Base-by-base conservation (phyloP, 2,888 invertebrate species). In the Pediacus dermestoides region DNA sequence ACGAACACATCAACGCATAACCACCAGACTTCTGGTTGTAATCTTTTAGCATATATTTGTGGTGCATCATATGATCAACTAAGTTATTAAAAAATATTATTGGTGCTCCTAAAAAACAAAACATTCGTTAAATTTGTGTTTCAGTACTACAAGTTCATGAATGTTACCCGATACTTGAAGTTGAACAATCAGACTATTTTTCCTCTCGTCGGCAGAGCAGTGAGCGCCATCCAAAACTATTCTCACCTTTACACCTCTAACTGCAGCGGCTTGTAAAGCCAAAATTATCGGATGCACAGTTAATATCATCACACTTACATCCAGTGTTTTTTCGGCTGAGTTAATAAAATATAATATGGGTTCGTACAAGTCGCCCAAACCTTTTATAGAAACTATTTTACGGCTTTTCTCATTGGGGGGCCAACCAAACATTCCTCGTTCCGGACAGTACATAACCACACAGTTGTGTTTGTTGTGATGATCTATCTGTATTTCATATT, bases 41-140 rank as follows among this genome's bases (percentile, higher is more conserved):
- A 47, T 67, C 67, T 48, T 67, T 67, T 1, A 67, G 37, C 28
- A 64, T 63, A 44, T 55, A 67, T 50, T 67, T 67, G 33, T 60
- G 55, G 49, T 67, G 67, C 60, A 67, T 61, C 31, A 67, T 64
- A 37, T 55, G 57, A 14, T 49, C 44, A n/a, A 46, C 6, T 10
- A 38, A 31, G 26, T 9, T 10, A 13, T 7, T 3, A n/a, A n/a
- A n/a, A n/a, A n/a, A n/a, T n/a, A n/a, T n/a, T n/a, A n/a, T n/a
- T n/a, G n/a, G n/a, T n/a, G n/a, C n/a, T n/a, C n/a, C n/a, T n/a
- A n/a, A n/a, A n/a, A n/a, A n/a, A n/a, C n/a, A n/a, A n/a, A n/a
- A n/a, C n/a, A n/a, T n/a, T n/a, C n/a, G n/a, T n/a, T n/a, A n/a
- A n/a, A n/a, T n/a, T n/a, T n/a, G n/a, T n/a, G n/a, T n/a, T n/a